Conservation (phyloP, 2,113 vertebrate species). For the Phaethornis superciliosus region DNA sequence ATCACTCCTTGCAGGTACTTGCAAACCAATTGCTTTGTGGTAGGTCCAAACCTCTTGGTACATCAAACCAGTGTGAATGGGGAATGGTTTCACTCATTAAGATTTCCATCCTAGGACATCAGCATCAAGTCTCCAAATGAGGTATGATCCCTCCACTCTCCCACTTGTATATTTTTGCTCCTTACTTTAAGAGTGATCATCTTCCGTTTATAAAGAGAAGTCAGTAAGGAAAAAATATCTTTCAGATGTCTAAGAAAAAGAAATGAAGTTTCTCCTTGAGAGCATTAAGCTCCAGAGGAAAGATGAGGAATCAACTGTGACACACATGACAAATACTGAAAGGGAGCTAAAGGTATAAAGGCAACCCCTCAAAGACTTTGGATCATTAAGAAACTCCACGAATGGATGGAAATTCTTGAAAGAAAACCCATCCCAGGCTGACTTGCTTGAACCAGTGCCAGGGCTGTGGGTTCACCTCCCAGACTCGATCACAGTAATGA, state of each 20-base stretch:
- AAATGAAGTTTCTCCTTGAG: not conserved
- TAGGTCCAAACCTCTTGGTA: too few species aligned
- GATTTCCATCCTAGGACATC: not conserved
- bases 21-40: accelerated
- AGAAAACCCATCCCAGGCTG: constrained; percentile 42
- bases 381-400: constrained; percentile 42
- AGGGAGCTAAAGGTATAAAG: constrained; percentile 35
- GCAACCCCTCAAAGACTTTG: constrained; percentile 16
- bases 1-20: not conserved
- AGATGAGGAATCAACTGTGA: not conserved
- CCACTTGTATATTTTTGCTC: not conserved
- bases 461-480: not conserved
- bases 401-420: constrained; percentile 50
- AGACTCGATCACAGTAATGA: not conserved
- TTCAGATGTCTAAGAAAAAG: not conserved
- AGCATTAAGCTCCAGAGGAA: not conserved
- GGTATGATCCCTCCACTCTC: not conserved
- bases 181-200: not conserved
- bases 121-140: not conserved
- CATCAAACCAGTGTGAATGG: accelerated
- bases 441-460: not conserved
- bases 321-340: constrained; percentile 28
- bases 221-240: not conserved
- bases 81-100: not conserved
- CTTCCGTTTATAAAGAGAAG: not conserved